Evolutionary conservation across 2,888 invertebrate species (phyloP), one percentile per base, ranked within the genome.

Genomic region (Mechanitis mazaeus): DNA sequence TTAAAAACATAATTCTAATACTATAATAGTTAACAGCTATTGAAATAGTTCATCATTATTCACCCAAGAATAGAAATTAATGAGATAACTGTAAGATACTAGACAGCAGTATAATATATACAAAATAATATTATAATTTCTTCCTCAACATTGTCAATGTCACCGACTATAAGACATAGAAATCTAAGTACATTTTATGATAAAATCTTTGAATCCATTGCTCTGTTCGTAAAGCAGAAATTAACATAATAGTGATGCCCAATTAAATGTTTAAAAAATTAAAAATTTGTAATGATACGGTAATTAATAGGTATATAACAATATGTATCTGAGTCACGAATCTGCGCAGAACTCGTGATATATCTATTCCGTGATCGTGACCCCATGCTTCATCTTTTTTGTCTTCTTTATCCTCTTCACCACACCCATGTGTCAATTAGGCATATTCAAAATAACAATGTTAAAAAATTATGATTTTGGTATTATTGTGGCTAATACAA

Each of bases 281-380:
- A 20, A 20, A 78, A 80, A 81, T 79, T 76, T 71, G 63, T 60
- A 71, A 73, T 71, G 75, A 76, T 75, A 72, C 64, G 69, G 67
- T 77, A 76, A 80, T 75, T 72, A 72, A 68, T 63, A 59, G 9
- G 61, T 66, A 71, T 71, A 77, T 71, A 67, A 62, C 50, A 62
- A 70, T 69, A 67, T 63, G 65, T 63, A 65, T 70, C 61, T 69
- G 63, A 73, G 75, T 73, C 73, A 73, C 72, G 70, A 65, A 70
- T 69, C 70, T 70, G 70, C 70, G 68, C 45, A 33, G 56, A 63
- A 69, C 68, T 84, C 85, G 84, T 85, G 84, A 82, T 72, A 61
- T 70, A 75, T 75, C 74, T 78, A 79, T 84, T 87, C 86, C 87
- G 86, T 69, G 75, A 72, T 87, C 87, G 81, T 85, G 84, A 75